A percentile compares a stretch with the other conserved stretches of the same genome.
Conservation (phyloP, 2,797 vertebrate genomes). For the Sternotherus odoratus region DNA sequence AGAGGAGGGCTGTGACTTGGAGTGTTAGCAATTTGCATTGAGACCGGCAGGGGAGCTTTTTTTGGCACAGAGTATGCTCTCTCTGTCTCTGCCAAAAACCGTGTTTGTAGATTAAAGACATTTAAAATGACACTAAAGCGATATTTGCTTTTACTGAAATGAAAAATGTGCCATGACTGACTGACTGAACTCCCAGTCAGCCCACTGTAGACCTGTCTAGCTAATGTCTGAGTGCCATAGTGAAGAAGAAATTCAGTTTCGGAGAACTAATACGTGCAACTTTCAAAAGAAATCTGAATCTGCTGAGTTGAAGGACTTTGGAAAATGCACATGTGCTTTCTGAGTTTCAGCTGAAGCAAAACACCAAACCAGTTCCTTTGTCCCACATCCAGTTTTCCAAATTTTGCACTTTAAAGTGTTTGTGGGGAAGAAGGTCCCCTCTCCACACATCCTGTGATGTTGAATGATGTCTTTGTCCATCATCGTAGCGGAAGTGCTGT, state of each 20-base stretch:
- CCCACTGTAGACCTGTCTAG: background rate
- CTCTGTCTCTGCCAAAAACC: background rate
- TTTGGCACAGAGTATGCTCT: background rate
- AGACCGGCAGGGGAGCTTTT: background rate
- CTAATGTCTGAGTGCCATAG: background rate
- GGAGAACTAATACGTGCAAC: background rate
- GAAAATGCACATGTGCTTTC: background rate
- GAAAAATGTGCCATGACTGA: background rate
- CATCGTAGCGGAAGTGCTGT: background rate
- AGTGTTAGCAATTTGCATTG: background rate
- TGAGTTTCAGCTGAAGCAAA: background rate
- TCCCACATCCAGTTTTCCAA: background rate
- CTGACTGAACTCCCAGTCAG: background rate
- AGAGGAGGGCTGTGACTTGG: background rate
- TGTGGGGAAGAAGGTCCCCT: background rate
- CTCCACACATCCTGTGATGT: background rate
- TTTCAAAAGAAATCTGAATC: background rate
- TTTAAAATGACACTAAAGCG: background rate
- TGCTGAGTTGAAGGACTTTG: background rate
- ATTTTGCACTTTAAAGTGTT: background rate
- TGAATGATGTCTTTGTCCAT: background rate
- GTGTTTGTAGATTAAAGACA: constrained; percentile 9
- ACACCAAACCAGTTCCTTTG: background rate
- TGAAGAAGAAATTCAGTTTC: background rate
- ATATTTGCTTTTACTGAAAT: background rate